Evolutionary conservation across 2,797 vertebrate genomes (phyloP), one percentile per base, ranked within the genome.

Genomic region (Tangara arthus): DNA sequence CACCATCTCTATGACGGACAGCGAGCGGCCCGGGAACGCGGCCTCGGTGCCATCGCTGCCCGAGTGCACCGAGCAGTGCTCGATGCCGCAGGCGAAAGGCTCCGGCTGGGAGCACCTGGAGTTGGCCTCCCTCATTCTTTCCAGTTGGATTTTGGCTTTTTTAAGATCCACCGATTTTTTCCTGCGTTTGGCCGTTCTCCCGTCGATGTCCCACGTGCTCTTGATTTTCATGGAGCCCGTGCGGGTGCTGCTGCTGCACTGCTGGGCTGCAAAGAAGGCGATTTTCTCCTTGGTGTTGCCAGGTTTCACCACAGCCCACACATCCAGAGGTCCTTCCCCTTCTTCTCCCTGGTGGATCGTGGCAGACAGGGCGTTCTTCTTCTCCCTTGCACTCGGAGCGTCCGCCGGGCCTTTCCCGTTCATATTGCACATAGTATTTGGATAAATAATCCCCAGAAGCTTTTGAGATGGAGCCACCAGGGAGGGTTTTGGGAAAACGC

Each of bases 221-320:
- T 99, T 99, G 4, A 98, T 98, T 96, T 99, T 99, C 96, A 98
- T 97, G 5, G 98, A 98, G 80, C 98, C 97, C 1, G 92, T 55
- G 24, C 97, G 92, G 66, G 71, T 78, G 90, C 5, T 95, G 81
- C 82, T 28, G 79, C 87, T n/a, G 89, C 97, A 98, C 59, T 98
- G 98, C 94, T 98, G 98, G 32, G 98, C 98, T 3, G 99, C 98
- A 12, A 99, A 99, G 96, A 99, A 99, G 5, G 99, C 99, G 5
- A 99, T 99, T 94, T 99, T 99, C 97, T 99, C 99, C 72, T 99
- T 99, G 3, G 99, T 99, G n/a, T 99, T 99, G 59, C 99, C 99
- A 0, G 99, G 99, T 91, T 98, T 99, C 97, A 99, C 99, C 39
- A 99, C 98, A 0, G 98, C 98, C 99, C 99, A 99, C 60, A 99